Evolutionary conservation across 2,797 vertebrate species (phyloP), one percentile per base, ranked within the genome.

Genomic region (Sitta carolinensis): DNA sequence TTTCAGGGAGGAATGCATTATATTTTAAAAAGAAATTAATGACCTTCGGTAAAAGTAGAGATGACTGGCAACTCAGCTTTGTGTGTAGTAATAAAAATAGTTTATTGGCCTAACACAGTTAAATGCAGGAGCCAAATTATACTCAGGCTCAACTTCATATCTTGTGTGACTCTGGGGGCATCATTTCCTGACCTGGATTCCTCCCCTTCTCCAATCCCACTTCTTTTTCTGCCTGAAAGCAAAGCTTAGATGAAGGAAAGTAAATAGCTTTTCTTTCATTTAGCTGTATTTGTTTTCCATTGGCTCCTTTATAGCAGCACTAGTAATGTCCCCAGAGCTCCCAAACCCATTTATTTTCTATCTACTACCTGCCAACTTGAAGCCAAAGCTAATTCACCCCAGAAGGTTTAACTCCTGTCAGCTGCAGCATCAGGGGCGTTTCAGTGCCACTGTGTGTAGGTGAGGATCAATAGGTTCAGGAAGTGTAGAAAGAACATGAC

Each of bases 51-150:
- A 98, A 96, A 97, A 76, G 85, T 81, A 94, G 93, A 93, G 85
- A 91, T 93, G 94, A 88, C 73, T 97, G 96, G 95, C 82, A 96
- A 94, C 83, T 92, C 93, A 75, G 86, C 88, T 97, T 94, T 95
- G 59, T 92, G 45, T 94, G 86, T 85, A 95, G 96, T 63, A 97
- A 97, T 98, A 98, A 98, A 98, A 98, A 96, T 97, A 92, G 84
- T 98, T 98, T 98, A 98, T 97, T 97, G 91, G 92, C 82, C 92
- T 93, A 84, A 95, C 0, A 2, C 69, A 95, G 93, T 94, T 84
- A 94, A 95, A 95, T 0, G 10, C 72, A 86, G 96, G 87, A 97
- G 95, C 87, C 95, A 95, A 97, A 84, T 82, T 69, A 88, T 57
- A 63, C 82, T 93, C 38, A 73, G 73, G 36, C 78, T 79, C 58